Base-by-base conservation (phyloP, 2,113 vertebrate genomes). In the Pelodiscus sinensis region DNA sequence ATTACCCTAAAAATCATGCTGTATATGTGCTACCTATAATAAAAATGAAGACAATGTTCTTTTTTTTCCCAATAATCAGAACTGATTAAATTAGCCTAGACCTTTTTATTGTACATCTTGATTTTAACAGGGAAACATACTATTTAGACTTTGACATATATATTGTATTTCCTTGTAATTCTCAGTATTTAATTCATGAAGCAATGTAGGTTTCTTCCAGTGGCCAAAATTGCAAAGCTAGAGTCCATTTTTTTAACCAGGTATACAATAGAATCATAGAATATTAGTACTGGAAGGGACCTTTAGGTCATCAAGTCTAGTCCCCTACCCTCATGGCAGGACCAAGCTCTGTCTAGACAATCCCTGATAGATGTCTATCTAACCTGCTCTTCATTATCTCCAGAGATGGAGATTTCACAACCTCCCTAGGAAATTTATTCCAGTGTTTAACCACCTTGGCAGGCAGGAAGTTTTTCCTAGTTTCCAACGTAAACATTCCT, bases 31-130 rank as follows among this genome's bases (percentile, higher is more conserved):
- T 1, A 0, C 52, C 93, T 85, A 75, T 73, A 84, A 90, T 52
- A 35, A 79, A 57, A 91, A 84, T 75, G 60, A 54, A 95, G 78
- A 93, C 92, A 90, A 89, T 78, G 15, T 31, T 31, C 24, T 9
- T 65, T 65, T 27, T 65, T 65, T 31, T 31, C 31, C 31, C 27
- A 29, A 65, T 27, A 65, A 31, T 65, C 27, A 65, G 31, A 65
- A 65, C 60, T 31, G 31, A 29, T 13, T 25, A 29, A 65, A 65
- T 65, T 65, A 31, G 60, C 60, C 31, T 65, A 29, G 60, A 62
- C 5, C 29, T 14, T 60, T 15, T 62, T 27, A 27, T 62, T 62
- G 25, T 62, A 68, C 5, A 35, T 71, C n/a, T 31, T 71, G 15
- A 16, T 71, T 19, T 18, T 71, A 35, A 71, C 4, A 9, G 35